phyloP scores from a whole-genome alignment of 2,113 vertebrate genomes.

The Peromyscus californicus region DNA sequence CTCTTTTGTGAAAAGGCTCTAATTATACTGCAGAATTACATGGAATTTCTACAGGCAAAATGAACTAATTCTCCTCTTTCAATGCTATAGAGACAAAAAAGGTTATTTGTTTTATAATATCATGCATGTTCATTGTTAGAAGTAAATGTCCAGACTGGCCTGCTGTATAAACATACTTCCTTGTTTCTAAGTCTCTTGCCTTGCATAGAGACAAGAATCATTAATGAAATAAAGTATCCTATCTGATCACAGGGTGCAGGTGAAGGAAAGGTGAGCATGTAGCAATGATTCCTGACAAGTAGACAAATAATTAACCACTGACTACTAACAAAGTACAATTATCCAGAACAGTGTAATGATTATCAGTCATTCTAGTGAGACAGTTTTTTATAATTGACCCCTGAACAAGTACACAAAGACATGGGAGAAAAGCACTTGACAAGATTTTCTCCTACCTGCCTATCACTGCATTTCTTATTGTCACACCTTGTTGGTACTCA shows the following conservation, averaged over 20 bases:
- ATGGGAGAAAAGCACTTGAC: slow-evolving; percentile 27
- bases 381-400: slow-evolving; percentile 38
- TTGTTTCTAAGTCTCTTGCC: not conserved
- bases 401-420: slow-evolving; percentile 57
- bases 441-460: not conserved
- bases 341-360: slow-evolving; percentile 64
- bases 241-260: slow-evolving; percentile 21
- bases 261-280: slow-evolving; percentile 37
- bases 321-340: slow-evolving; percentile 67
- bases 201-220: not conserved
- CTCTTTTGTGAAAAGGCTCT: not conserved
- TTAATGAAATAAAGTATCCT: slow-evolving; percentile 53
- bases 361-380: slow-evolving; percentile 40
- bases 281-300: slow-evolving; percentile 68
- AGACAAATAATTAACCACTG: slow-evolving; percentile 73
- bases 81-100: not conserved
- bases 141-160: not conserved
- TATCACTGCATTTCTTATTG: slow-evolving; percentile 36
- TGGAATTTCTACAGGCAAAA: not conserved
- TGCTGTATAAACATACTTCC: not conserved
- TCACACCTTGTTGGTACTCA: slow-evolving; percentile 47
- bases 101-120: slow-evolving; percentile 35
- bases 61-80: not conserved
- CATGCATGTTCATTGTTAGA: not conserved
- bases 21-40: slow-evolving; percentile 23